A percentile compares a stretch with the other conserved stretches of the same genome.
phyloP scores from a whole-genome alignment of 2,797 vertebrate genomes.

The Alauda arvensis region DNA sequence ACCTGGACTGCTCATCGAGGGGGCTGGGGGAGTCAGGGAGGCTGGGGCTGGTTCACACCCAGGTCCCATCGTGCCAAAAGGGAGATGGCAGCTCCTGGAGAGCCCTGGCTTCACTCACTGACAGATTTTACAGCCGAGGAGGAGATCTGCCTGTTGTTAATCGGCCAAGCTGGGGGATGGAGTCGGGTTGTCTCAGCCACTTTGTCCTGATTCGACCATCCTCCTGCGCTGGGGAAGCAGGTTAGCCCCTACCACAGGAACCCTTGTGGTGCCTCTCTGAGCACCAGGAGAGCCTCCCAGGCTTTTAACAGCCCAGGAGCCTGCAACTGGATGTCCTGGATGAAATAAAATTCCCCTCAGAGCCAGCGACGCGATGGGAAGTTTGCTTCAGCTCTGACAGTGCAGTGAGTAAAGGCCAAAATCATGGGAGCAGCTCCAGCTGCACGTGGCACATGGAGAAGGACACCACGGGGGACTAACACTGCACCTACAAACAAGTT shows the following conservation, averaged over 20 bases:
- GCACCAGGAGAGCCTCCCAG: background rate
- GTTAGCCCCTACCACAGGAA: background rate
- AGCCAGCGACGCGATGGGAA: accelerated
- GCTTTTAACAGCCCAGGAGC: background rate
- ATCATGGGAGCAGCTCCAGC: background rate
- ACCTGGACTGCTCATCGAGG: background rate
- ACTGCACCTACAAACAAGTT: background rate
- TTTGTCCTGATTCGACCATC: background rate
- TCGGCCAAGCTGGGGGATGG: accelerated
- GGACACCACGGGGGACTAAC: background rate
- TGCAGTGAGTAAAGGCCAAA: background rate
- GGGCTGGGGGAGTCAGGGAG: too few relatives aligned
- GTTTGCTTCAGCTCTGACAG: accelerated
- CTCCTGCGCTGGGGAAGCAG: background rate
- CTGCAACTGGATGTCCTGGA: background rate
- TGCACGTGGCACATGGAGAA: accelerated
- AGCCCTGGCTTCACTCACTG: background rate
- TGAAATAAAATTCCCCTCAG: background rate
- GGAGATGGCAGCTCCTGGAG: background rate
- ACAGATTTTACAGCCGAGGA: background rate
- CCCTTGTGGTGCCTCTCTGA: background rate
- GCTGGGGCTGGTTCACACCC: background rate
- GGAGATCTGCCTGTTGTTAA: background rate
- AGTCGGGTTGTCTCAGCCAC: accelerated
- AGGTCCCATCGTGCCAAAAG: accelerated